phyloP scores from a whole-genome alignment of 2,888 invertebrate species.

The Rhagonycha fulva region DNA sequence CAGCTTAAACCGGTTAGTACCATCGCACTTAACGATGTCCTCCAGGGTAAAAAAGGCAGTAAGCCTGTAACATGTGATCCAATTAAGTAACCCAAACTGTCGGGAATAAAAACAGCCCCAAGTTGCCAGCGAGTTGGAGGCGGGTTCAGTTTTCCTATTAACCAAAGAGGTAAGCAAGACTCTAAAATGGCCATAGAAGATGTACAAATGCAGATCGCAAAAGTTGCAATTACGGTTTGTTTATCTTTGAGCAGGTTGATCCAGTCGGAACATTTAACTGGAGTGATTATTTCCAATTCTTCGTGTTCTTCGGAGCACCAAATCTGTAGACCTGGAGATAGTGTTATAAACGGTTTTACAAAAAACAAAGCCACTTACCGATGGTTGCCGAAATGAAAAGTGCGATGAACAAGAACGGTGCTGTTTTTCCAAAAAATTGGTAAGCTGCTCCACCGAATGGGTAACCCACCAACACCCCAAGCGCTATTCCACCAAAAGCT shows the following conservation, averaged over 20 bases:
- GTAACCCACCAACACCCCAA: constrained; percentile 81
- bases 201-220: constrained; percentile 78
- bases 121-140: constrained; percentile 73
- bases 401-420: constrained; percentile 74
- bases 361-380: constrained; percentile 45
- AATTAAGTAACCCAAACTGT: constrained; percentile 80
- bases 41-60: constrained; percentile 48
- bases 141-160: constrained; percentile 68
- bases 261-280: constrained; percentile 55
- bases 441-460: constrained; percentile 81
- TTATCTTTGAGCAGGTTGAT: constrained; percentile 63
- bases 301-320: constrained; percentile 32
- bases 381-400: constrained; percentile 60
- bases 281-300: constrained; percentile 18
- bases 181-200: constrained; percentile 83
- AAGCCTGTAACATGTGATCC: constrained; percentile 77
- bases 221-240: constrained; percentile 64
- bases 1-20: constrained; percentile 49
- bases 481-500: constrained; percentile 78
- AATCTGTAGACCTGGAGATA: constrained; percentile 43
- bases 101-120: constrained; percentile 84
- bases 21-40: constrained; percentile 48
- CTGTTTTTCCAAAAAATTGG: constrained; percentile 73
- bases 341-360: constrained; percentile 8
- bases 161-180: constrained; percentile 82